These are phyloP conservation scores for Cetonia aurata DNA, from an alignment of 2,888 invertebrate species.

Conservation along the genomic window DNA sequence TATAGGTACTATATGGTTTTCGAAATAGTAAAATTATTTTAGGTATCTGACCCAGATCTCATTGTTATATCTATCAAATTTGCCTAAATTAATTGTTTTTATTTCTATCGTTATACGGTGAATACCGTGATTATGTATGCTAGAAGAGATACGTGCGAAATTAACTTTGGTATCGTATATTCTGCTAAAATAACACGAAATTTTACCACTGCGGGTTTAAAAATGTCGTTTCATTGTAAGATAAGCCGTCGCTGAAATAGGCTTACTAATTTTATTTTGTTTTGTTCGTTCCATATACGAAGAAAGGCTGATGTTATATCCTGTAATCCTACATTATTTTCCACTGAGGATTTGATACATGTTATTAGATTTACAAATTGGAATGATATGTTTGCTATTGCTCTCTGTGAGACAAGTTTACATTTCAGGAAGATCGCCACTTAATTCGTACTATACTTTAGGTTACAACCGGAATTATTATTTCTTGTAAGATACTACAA, in stretches of 20 bases:
- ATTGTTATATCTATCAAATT: too few species aligned
- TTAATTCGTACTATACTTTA: too few species aligned
- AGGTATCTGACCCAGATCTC: too few species aligned
- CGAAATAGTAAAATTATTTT: too few species aligned
- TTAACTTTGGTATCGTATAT: background rate
- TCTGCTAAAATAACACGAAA: slow-evolving; percentile 18
- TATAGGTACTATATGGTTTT: too few species aligned
- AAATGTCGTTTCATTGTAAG: slow-evolving; percentile 27
- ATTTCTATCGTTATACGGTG: slow-evolving; percentile 3
- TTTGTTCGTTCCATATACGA: slow-evolving; percentile 3
- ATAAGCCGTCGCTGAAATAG: slow-evolving; percentile 21
- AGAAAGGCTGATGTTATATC: slow-evolving; percentile 1
- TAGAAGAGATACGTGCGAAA: background rate
- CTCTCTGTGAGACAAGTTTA: background rate
- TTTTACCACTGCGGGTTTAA: slow-evolving; percentile 21
- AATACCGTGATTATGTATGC: slow-evolving; percentile 1
- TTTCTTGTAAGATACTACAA: too few species aligned
- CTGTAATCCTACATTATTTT: slow-evolving; percentile 11
- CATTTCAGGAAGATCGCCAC: too few species aligned
- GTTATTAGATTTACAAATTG: slow-evolving; percentile 19
- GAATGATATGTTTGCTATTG: background rate
- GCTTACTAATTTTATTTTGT: slow-evolving; percentile 22
- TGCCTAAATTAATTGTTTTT: slow-evolving; percentile 6
- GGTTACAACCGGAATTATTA: too few species aligned
- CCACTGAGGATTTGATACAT: background rate